Evolutionary conservation across 2,888 invertebrate genomes (phyloP).

Genomic region (Geophilus truncorum): DNA sequence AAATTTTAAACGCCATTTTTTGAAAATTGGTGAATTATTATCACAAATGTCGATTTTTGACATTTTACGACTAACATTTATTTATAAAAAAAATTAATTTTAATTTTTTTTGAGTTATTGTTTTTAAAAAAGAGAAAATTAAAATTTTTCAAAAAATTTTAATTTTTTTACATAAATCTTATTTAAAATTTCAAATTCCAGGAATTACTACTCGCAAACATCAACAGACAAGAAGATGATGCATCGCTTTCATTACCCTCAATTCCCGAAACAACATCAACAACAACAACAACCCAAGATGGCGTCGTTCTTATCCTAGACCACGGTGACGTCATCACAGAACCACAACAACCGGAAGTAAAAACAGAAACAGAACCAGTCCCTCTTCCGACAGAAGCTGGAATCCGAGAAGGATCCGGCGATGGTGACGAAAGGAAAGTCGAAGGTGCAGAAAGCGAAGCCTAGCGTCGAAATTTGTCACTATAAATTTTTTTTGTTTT

Average conservation of each 20-base stretch:
- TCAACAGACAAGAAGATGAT: constrained; percentile 29
- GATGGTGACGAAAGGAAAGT: constrained; percentile 39
- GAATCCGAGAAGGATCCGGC: constrained; percentile 30
- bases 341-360: background rate
- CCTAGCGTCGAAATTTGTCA: background rate
- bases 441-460: constrained; percentile 40
- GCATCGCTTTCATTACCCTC: background rate
- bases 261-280: no score
- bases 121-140: no score
- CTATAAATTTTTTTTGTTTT: no score
- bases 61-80: no score
- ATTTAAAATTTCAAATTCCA: no score
- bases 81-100: no score
- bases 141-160: background rate
- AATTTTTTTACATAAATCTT: background rate
- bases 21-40: no score
- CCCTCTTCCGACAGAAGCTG: background rate
- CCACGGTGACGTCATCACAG: background rate
- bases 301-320: background rate
- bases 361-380: background rate
- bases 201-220: constrained; percentile 34
- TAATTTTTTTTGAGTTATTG: no score
- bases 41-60: no score
- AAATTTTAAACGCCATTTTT: no score
- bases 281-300: background rate